A percentile compares a stretch with the other conserved stretches of the same genome.
phyloP scores from a whole-genome alignment of 1,140 invertebrate species.

The Chelonus insularis region DNA sequence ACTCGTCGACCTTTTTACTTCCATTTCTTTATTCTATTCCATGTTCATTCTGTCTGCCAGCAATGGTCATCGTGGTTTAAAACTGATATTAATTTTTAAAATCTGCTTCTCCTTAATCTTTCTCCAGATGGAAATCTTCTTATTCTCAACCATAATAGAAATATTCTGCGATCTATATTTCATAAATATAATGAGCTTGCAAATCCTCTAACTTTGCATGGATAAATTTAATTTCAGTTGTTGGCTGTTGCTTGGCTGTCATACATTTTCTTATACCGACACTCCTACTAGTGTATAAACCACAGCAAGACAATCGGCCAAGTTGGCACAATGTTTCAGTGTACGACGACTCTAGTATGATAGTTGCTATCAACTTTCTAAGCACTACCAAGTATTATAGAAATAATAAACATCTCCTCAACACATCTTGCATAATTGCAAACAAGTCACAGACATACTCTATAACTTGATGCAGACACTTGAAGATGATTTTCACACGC shows the following conservation, averaged over 20 bases:
- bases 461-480: not conserved
- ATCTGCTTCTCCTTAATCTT: not conserved
- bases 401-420: conserved; percentile 22
- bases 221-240: too few relatives aligned
- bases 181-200: too few relatives aligned
- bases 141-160: too few relatives aligned
- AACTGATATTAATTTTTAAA: not conserved
- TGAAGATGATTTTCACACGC: conserved; percentile 15
- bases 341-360: conserved; percentile 12
- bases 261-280: not conserved
- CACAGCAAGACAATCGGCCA: conserved; percentile 16
- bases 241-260: conserved; percentile 5
- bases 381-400: conserved; percentile 5
- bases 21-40: conserved; percentile 1
- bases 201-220: too few relatives aligned
- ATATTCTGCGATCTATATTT: too few relatives aligned
- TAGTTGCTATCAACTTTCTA: conserved; percentile 22
- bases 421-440: too few relatives aligned
- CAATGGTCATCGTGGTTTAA: not conserved
- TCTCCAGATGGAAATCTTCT: too few relatives aligned
- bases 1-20: not conserved
- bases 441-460: too few relatives aligned
- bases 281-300: not conserved
- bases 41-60: not conserved
- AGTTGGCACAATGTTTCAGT: conserved; percentile 24